phyloP scores from a whole-genome alignment of 2,113 vertebrate genomes.

The Amia ocellicauda region DNA sequence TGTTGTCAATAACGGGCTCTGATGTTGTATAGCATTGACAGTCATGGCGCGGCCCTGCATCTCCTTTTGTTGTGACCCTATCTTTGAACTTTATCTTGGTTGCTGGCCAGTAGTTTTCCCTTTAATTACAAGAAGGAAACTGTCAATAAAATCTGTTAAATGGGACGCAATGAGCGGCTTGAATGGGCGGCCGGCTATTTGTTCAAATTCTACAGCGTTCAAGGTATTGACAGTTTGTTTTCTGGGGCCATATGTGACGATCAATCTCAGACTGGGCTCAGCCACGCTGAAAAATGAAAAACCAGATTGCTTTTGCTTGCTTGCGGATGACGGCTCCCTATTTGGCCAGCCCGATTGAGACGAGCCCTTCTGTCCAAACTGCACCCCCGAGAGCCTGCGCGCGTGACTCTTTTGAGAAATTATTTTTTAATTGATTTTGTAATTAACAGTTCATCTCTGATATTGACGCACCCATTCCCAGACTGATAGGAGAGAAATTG shows the following conservation, averaged over 20 bases:
- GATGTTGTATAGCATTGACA: conserved; percentile 89
- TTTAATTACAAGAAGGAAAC: conserved; percentile 99
- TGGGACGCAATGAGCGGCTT: conserved; percentile 88
- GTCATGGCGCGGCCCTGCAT: conserved; percentile 72
- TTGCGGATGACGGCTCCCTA: conserved; percentile 80
- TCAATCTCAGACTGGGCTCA: conserved; percentile 91
- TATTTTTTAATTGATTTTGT: conserved; percentile 91
- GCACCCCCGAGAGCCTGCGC: conserved; percentile 71
- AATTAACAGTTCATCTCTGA: conserved; percentile 86
- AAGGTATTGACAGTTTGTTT: conserved; percentile 96
- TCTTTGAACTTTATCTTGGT: conserved; percentile 99
- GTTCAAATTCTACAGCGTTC: conserved; percentile 90
- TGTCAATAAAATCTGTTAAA: conserved; percentile 99
- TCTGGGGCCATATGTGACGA: conserved; percentile 91
- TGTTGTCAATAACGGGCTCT: conserved; percentile 88
- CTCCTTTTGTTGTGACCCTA: conserved; percentile 96
- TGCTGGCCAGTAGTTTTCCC: conserved; percentile 96
- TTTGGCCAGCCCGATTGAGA: conserved; percentile 74
- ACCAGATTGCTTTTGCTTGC: conserved; percentile 83
- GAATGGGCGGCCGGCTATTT: conserved; percentile 88
- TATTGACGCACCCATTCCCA: conserved; percentile 69
- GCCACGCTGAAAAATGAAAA: conserved; percentile 91
- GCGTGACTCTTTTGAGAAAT: conserved; percentile 84
- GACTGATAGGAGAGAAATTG: conserved; percentile 69
- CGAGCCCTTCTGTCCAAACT: conserved; percentile 83